A percentile compares a stretch with the other conserved stretches of the same genome.
These are phyloP conservation scores for Hephaestus fuliginosus DNA, from an alignment of 2,797 vertebrate genomes.

Conservation along the genomic window DNA sequence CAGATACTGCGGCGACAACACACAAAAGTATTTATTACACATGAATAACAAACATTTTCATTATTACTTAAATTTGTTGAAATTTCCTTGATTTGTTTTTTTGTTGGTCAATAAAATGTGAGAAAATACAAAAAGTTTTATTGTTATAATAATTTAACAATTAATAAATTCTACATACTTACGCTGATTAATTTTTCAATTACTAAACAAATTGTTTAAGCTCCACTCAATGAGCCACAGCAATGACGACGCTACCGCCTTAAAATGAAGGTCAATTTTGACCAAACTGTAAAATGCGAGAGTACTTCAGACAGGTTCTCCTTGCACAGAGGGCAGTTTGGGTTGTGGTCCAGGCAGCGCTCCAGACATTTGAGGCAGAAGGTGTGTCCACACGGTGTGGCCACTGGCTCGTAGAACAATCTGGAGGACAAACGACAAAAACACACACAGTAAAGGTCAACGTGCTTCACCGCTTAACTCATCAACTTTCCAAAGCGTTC, in stretches of 20 bases:
- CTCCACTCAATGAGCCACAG: neutral
- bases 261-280: neutral
- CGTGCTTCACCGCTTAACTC: neutral
- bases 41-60: neutral
- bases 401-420: conserved; percentile 91
- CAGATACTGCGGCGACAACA: conserved; percentile 86
- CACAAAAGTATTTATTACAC: neutral
- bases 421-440: conserved; percentile 45
- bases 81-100: neutral
- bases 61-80: neutral
- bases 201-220: neutral
- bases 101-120: neutral
- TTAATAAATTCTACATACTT: neutral
- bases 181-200: neutral
- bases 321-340: conserved; percentile 94
- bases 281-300: neutral
- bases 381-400: conserved; percentile 94
- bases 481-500: neutral
- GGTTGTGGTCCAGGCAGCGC: conserved; percentile 94
- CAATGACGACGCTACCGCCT: neutral
- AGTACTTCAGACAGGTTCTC: conserved; percentile 93
- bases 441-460: neutral
- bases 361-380: conserved; percentile 98
- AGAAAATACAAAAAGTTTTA: neutral
- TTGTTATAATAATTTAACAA: neutral